These are phyloP conservation scores for Ridgeia piscesae DNA, from an alignment of 1,140 invertebrate species.

Conservation along the genomic window DNA sequence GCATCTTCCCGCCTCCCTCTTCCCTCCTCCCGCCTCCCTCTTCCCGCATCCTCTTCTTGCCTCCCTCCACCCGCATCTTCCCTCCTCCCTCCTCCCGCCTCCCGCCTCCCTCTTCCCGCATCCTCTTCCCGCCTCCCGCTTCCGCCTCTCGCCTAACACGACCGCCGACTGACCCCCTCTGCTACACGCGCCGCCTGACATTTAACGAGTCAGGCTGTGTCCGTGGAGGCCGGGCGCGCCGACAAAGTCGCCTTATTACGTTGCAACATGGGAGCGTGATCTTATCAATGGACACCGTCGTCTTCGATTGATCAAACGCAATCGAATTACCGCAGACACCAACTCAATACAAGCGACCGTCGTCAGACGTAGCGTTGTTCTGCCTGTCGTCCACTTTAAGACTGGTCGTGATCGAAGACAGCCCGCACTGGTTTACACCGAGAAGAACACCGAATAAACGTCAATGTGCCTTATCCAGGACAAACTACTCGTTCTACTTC, in stretches of 20 bases:
- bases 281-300: not conserved
- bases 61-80: too few relatives aligned
- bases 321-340: not conserved
- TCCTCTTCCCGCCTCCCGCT: too few relatives aligned
- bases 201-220: not conserved
- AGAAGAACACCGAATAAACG: not conserved
- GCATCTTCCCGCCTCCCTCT: too few relatives aligned
- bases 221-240: not conserved
- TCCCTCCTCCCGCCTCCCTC: too few relatives aligned
- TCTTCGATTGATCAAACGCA: not conserved
- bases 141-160: not conserved
- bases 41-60: too few relatives aligned
- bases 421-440: not conserved
- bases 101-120: too few relatives aligned
- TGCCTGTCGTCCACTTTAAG: not conserved
- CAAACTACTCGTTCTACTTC: too few relatives aligned
- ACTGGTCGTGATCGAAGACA: not conserved
- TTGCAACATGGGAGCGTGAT: not conserved
- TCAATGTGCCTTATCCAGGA: not conserved
- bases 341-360: not conserved
- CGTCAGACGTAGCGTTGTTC: not conserved
- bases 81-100: too few relatives aligned
- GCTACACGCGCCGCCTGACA: not conserved
- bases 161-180: not conserved
- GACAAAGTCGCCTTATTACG: not conserved